Percentiles rank a stretch among this genome's conserved stretches.
These are phyloP conservation scores for Ashinkailepas kermadecensis DNA, from an alignment of 2,888 invertebrate genomes.

Conservation along the genomic window DNA sequence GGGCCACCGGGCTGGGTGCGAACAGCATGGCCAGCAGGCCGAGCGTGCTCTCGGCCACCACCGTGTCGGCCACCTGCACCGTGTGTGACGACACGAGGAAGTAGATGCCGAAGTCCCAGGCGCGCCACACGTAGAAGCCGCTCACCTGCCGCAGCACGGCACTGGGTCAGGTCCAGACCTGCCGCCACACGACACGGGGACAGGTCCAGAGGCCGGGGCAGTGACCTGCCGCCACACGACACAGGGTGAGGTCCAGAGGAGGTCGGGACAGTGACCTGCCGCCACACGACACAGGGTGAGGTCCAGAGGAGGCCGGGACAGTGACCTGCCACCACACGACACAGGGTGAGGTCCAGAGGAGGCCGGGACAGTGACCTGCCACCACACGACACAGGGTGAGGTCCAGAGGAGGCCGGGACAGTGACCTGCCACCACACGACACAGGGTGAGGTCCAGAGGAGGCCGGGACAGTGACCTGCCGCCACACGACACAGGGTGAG, in stretches of 20 bases:
- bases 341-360: no score
- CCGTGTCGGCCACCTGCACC: slow-evolving; percentile 11
- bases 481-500: no score
- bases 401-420: no score
- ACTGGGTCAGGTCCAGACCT: no score
- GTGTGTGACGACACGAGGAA: neutral
- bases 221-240: slow-evolving; percentile 15
- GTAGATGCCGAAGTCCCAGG: slow-evolving; percentile 24
- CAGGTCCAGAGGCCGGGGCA: no score
- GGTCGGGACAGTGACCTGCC: no score
- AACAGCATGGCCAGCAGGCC: slow-evolving; percentile 1
- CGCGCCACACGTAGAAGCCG: slow-evolving; percentile 30
- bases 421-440: no score
- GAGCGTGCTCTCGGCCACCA: slow-evolving; percentile 10
- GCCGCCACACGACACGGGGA: neutral
- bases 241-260: no score
- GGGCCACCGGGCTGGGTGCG: neutral
- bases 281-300: neutral
- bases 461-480: no score
- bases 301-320: neutral
- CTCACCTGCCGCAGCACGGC: slow-evolving; percentile 20
- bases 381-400: no score
- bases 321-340: neutral
- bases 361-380: no score
- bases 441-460: no score